These are phyloP conservation scores for Diaperis boleti DNA, from an alignment of 2,888 invertebrate genomes.

Conservation along the genomic window DNA sequence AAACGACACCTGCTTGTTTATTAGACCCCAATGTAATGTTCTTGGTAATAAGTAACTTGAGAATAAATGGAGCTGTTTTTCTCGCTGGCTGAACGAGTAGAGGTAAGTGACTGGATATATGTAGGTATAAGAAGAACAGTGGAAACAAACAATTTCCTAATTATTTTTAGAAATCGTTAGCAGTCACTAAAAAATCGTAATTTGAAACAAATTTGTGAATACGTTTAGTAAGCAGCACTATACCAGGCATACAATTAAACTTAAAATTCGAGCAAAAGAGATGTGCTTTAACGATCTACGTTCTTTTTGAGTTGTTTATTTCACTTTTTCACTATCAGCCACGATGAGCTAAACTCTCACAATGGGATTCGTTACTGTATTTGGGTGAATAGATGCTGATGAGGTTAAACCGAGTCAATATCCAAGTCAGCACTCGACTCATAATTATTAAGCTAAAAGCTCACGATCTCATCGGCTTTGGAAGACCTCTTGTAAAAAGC, in stretches of 20 bases:
- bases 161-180: too few relatives aligned
- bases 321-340: not conserved
- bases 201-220: too few relatives aligned
- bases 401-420: constrained; percentile 29
- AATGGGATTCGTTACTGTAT: constrained; percentile 31
- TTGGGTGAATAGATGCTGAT: constrained; percentile 26
- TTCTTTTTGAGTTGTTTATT: too few relatives aligned
- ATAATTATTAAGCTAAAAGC: constrained; percentile 39
- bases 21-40: constrained; percentile 49
- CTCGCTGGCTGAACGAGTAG: constrained; percentile 42
- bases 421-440: constrained; percentile 38
- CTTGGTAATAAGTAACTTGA: constrained; percentile 50
- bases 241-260: too few relatives aligned
- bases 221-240: too few relatives aligned
- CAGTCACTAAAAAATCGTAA: too few relatives aligned
- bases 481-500: constrained; percentile 10
- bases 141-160: constrained; percentile 39
- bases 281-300: too few relatives aligned
- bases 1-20: constrained; percentile 49
- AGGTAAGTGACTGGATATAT: constrained; percentile 43
- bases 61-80: constrained; percentile 53
- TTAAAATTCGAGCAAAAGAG: too few relatives aligned
- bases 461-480: constrained; percentile 20
- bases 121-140: constrained; percentile 32
- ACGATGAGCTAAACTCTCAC: constrained; percentile 12